A percentile compares a stretch with the other conserved stretches of the same genome.
Conservation (phyloP, 2,888 invertebrate species). For the Zonitis immaculata region DNA sequence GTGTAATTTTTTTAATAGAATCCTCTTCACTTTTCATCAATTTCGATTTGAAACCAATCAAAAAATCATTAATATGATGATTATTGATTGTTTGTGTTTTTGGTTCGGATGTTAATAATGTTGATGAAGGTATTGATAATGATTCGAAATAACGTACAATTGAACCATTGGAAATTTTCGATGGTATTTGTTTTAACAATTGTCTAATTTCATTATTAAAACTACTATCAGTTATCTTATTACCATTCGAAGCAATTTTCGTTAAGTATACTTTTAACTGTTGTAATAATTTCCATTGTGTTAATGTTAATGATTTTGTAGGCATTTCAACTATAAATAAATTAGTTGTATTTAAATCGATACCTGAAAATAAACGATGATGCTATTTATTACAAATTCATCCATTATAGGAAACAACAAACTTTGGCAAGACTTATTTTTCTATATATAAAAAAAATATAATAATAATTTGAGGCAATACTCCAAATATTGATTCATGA, state of each 20-base stretch:
- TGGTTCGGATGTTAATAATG: conserved; percentile 3
- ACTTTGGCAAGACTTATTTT: background rate
- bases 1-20: conserved; percentile 36
- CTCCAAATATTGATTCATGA: too few species aligned
- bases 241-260: conserved; percentile 45
- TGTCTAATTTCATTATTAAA: conserved; percentile 53
- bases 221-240: conserved; percentile 46
- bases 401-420: background rate
- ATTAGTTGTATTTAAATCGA: conserved; percentile 28
- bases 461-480: too few species aligned
- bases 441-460: too few species aligned
- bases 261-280: conserved; percentile 50
- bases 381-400: too few species aligned
- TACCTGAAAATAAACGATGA: conserved; percentile 25
- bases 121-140: background rate
- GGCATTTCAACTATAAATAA: conserved; percentile 40
- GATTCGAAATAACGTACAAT: conserved; percentile 38
- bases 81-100: conserved; percentile 12
- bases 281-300: conserved; percentile 50
- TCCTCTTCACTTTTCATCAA: conserved; percentile 37
- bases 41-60: conserved; percentile 47
- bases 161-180: conserved; percentile 41
- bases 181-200: conserved; percentile 50
- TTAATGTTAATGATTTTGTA: conserved; percentile 38
- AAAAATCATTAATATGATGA: conserved; percentile 33